phyloP scores from a whole-genome alignment of 2,888 invertebrate genomes.

The Drosophila atripex region DNA sequence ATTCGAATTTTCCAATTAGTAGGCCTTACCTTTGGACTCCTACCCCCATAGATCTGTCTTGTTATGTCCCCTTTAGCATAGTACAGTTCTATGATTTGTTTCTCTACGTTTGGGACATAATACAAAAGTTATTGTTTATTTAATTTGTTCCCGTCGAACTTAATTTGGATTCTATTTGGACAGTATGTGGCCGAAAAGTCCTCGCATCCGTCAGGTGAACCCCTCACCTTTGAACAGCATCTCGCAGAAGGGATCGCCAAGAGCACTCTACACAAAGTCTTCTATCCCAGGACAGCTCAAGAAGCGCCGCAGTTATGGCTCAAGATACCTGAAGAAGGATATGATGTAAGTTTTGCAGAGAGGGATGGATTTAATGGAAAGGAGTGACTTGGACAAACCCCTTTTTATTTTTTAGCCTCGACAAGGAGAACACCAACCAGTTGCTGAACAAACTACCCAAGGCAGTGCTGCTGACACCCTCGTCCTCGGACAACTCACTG shows the following conservation, averaged over 20 bases:
- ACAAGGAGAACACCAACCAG: conserved; percentile 30
- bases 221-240: neutral
- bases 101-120: conserved; percentile 5
- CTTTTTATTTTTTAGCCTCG: conserved; percentile 25
- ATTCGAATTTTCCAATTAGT: neutral
- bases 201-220: conserved; percentile 47
- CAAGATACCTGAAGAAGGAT: conserved; percentile 38
- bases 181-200: conserved; percentile 51
- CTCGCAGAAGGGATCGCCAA: conserved; percentile 44
- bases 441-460: conserved; percentile 46
- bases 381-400: neutral
- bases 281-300: conserved; percentile 27
- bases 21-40: neutral
- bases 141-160: neutral
- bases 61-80: neutral
- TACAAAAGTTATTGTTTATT: conserved; percentile 7
- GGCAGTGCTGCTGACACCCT: conserved; percentile 59
- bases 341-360: conserved; percentile 33
- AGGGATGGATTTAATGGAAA: neutral
- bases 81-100: conserved; percentile 6
- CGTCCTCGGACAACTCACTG: conserved; percentile 67
- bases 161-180: neutral
- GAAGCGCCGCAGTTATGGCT: conserved; percentile 36
- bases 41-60: neutral
- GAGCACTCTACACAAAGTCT: conserved; percentile 50